phyloP scores from a whole-genome alignment of 2,888 invertebrate species.

The Hecatera dysodea region DNA sequence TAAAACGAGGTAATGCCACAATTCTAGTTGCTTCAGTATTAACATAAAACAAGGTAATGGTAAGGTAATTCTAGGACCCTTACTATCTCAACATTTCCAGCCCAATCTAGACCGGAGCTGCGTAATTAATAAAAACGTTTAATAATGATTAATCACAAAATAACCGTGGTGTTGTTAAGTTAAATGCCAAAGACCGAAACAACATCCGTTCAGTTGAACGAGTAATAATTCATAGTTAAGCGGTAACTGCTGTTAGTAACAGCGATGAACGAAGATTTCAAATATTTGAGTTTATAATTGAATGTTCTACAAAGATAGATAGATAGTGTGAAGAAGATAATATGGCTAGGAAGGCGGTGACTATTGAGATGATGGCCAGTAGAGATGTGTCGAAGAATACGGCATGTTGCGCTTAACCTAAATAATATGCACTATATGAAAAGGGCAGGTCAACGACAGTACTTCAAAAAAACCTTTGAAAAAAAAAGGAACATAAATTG shows the following conservation, averaged over 20 bases:
- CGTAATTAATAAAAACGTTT: constrained; percentile 75
- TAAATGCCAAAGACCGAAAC: constrained; percentile 77
- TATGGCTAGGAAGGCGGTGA: background rate
- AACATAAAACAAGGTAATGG: background rate
- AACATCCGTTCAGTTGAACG: constrained; percentile 76
- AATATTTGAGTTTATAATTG: constrained; percentile 11
- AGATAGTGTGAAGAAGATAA: background rate
- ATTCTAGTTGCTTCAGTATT: background rate
- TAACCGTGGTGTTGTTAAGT: constrained; percentile 71
- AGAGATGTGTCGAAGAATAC: background rate
- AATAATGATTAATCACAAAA: constrained; percentile 75
- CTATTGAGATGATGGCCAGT: background rate
- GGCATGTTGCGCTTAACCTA: background rate
- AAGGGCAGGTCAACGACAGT: background rate
- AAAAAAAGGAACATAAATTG: no score
- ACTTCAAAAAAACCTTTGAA: no score
- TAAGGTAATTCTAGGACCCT: constrained; percentile 15
- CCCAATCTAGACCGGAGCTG: constrained; percentile 67
- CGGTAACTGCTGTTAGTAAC: constrained; percentile 45
- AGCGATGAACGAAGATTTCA: constrained; percentile 15
- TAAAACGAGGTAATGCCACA: background rate
- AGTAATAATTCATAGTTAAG: constrained; percentile 66
- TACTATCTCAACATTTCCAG: background rate
- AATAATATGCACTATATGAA: background rate
- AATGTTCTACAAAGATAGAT: background rate